A percentile compares a stretch with the other conserved stretches of the same genome.
These are phyloP conservation scores for Xenentodon cancila DNA, from an alignment of 2,797 vertebrate species.

Conservation along the genomic window DNA sequence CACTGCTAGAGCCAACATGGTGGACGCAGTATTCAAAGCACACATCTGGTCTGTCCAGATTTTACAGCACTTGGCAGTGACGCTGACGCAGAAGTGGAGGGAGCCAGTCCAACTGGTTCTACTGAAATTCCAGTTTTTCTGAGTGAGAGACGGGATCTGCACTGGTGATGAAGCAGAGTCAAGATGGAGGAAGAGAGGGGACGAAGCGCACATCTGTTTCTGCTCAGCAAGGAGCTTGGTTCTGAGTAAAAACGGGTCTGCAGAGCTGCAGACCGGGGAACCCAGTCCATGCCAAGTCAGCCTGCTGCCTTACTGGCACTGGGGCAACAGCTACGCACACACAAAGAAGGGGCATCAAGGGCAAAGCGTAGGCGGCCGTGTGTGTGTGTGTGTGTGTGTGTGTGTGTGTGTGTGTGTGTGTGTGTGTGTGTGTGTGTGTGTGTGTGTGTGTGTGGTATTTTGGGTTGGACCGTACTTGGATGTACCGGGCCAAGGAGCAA, in stretches of 20 bases:
- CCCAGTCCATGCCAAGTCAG: constrained; percentile 63
- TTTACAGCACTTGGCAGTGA: constrained; percentile 37
- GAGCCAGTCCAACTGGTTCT: constrained; percentile 67
- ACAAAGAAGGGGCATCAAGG: constrained; percentile 41
- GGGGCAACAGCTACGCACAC: constrained; percentile 47
- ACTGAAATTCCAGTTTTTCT: constrained; percentile 64
- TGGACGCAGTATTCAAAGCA: constrained; percentile 20
- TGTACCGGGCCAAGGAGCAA: constrained; percentile 61
- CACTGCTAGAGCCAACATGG: constrained; percentile 26
- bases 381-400: constrained; percentile 49
- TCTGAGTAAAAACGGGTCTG: constrained; percentile 53
- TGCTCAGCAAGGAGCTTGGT: constrained; percentile 61
- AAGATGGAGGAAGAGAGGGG: constrained; percentile 69
- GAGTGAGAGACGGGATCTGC: constrained; percentile 60
- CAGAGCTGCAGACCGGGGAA: constrained; percentile 57
- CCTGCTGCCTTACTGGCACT: constrained; percentile 69
- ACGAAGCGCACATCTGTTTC: constrained; percentile 75
- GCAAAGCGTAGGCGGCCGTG: constrained; percentile 44
- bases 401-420: constrained; percentile 50
- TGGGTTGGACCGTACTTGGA: constrained; percentile 59
- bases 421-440: constrained; percentile 57
- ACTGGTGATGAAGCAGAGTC: constrained; percentile 70
- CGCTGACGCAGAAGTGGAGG: constrained; percentile 56
- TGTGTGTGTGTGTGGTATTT: constrained; percentile 61
- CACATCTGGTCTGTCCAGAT: constrained; percentile 59